Percentiles rank a stretch among this genome's conserved stretches.
These are phyloP conservation scores for Edolisoma coerulescens DNA, from an alignment of 2,113 vertebrate species.

Conservation along the genomic window DNA sequence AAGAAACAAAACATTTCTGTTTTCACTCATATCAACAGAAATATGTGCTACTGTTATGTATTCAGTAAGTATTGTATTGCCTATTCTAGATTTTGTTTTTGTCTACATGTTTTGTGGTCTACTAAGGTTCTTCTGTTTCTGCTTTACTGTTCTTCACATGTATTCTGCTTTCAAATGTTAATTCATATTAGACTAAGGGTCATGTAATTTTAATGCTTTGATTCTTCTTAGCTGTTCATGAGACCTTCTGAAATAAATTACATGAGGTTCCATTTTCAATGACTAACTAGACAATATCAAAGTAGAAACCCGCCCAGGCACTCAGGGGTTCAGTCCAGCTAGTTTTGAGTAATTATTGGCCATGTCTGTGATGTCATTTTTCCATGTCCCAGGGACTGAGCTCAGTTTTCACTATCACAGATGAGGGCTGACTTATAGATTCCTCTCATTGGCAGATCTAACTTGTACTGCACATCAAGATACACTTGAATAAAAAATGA, in stretches of 20 bases:
- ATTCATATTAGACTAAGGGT: background rate
- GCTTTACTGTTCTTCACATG: background rate
- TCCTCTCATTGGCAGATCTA: background rate
- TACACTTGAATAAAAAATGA: background rate
- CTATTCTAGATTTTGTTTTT: background rate
- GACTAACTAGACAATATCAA: background rate
- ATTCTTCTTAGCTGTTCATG: background rate
- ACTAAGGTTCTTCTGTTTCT: background rate
- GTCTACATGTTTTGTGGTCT: background rate
- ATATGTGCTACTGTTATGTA: accelerated
- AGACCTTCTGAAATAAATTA: background rate
- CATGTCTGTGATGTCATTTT: background rate
- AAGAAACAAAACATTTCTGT: background rate
- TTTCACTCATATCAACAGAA: background rate
- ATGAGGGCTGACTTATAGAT: background rate
- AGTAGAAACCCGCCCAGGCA: background rate
- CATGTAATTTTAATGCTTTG: background rate
- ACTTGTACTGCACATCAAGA: background rate
- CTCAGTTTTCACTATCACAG: background rate
- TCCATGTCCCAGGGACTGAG: background rate
- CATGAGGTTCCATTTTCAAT: background rate
- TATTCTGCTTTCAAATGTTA: background rate
- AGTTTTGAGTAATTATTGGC: background rate
- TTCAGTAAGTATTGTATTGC: background rate
- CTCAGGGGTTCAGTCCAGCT: background rate